Evolutionary conservation across 2,888 invertebrate species (phyloP).

Genomic region (Sarcophaga rosellei): DNA sequence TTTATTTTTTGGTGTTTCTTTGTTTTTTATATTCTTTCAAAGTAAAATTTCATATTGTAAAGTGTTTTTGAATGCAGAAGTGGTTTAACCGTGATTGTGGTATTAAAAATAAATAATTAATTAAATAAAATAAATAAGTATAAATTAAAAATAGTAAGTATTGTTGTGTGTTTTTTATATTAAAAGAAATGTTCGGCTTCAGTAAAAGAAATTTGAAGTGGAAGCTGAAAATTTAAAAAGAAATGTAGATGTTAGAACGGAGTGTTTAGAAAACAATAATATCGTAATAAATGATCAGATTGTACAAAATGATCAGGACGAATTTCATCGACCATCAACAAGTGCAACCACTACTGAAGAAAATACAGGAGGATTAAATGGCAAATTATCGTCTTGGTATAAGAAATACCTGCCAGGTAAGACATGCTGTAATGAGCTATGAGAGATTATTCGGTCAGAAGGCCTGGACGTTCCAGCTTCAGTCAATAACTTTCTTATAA

Average conservation of each 20-base stretch:
- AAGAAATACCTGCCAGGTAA: neutral
- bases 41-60: slow-evolving; percentile 48
- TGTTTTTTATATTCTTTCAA: slow-evolving; percentile 31
- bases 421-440: neutral
- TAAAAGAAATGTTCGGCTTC: slow-evolving; percentile 15
- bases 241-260: neutral
- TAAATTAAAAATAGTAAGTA: too few relatives aligned
- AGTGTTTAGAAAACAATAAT: neutral
- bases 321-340: neutral
- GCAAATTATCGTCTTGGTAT: slow-evolving; percentile 12
- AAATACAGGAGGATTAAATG: slow-evolving; percentile 2
- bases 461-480: too few relatives aligned
- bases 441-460: too few relatives aligned
- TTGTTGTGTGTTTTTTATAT: too few relatives aligned
- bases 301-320: slow-evolving; percentile 1
- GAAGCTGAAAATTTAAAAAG: slow-evolving; percentile 5
- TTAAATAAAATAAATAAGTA: neutral
- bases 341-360: neutral
- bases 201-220: slow-evolving; percentile 36
- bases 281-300: slow-evolving; percentile 5
- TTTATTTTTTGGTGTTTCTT: neutral
- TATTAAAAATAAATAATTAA: too few relatives aligned
- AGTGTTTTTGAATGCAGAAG: neutral
- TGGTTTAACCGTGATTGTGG: too few relatives aligned
- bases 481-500: too few relatives aligned